Percentiles rank a stretch among this genome's conserved stretches.
Conservation (phyloP, 2,888 invertebrate genomes). For the Alitta virens region DNA sequence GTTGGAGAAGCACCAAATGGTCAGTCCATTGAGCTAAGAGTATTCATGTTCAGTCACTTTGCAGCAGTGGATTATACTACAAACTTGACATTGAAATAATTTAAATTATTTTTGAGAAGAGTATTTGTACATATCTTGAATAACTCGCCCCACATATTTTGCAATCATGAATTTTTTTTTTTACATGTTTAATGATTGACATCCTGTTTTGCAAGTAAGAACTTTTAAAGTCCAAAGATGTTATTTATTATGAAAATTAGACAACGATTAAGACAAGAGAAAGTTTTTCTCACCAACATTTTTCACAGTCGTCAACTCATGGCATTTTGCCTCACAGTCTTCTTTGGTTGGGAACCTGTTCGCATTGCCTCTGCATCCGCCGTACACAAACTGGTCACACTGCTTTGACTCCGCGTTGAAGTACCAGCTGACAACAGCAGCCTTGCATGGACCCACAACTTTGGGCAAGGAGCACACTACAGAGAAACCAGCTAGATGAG, state of each 20-base stretch:
- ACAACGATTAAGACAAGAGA: no score
- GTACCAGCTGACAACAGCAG: conserved; percentile 25
- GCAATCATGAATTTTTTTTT: neutral
- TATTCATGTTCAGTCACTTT: no score
- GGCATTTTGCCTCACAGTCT: conserved; percentile 5
- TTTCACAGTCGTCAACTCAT: neutral
- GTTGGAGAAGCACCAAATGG: no score
- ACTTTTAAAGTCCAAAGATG: no score
- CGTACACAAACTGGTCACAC: conserved; percentile 28
- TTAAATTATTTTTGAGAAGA: no score
- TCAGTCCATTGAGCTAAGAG: no score
- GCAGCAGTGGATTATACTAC: no score
- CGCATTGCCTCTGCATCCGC: conserved; percentile 25
- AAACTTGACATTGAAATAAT: no score
- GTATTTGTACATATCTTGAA: neutral
- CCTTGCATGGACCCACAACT: conserved; percentile 25
- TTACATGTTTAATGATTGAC: neutral
- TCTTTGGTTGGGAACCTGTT: conserved; percentile 12
- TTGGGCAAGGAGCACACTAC: conserved; percentile 21
- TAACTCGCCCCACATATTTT: neutral
- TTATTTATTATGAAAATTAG: no score
- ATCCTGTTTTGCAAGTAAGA: no score
- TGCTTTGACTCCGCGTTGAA: conserved; percentile 22
- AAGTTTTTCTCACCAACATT: neutral
- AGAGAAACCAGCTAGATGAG: no score